Base-by-base conservation (phyloP, 2,797 vertebrate genomes). In the Sciaenops ocellatus region DNA sequence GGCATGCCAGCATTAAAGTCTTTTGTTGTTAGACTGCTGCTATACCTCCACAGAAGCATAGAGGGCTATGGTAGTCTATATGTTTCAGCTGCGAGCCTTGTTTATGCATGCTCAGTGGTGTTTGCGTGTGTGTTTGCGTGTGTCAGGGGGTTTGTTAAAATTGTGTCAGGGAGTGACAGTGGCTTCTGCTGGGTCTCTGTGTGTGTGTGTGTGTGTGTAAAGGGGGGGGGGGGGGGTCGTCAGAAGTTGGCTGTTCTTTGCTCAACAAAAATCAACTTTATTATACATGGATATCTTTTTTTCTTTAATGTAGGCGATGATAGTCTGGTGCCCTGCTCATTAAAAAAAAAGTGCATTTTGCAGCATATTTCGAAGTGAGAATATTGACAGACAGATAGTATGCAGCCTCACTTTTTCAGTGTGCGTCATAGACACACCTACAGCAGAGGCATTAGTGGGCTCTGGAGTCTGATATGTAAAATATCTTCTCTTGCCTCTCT, bases 351-450 rank as follows among this genome's bases (percentile, higher is more conserved):
- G 1, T 51, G 24, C 5, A 11, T 48, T 63, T 68, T 70, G 41
- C 76, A 60, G 68, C 22, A 51, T 47, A 50, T 64, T 56, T 71
- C 17, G 15, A 46, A 38, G 62, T 46, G 48, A 59, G 57, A 71
- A 42, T n/a, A 46, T 0, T 46, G 38, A 83, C 61, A 30, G 51
- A 75, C 55, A 57, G 51, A 73, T 65, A 75, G 60, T 71, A 34
- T 78, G 67, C 69, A 71, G 73, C 66, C 46, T 79, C 50, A 73
- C 62, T 79, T 84, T 85, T 85, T 71, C 63, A 73, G 12, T 57
- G 69, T 90, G 90, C 82, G 72, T 89, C 88, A 90, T 0, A 47
- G 72, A 66, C 87, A 81, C 87, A 87, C 87, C 84, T 90, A 85
- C 85, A 80, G 89, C 87, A 92, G 67, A 79, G 89, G 90, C 50